Evolutionary conservation across 2,888 invertebrate genomes (phyloP).

Genomic region (Netelia virgata): DNA sequence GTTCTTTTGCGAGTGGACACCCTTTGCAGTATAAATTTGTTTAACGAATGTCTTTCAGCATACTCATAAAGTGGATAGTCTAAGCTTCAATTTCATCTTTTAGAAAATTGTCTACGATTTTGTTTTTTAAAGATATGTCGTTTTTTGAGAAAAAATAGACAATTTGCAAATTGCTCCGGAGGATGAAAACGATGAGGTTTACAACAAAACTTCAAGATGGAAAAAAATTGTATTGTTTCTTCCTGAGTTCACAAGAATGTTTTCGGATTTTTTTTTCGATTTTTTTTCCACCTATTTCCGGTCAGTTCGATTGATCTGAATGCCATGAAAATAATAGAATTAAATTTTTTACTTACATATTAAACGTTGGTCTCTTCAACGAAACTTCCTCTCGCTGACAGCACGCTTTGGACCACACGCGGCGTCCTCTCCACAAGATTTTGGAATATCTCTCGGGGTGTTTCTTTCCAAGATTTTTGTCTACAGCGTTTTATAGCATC

Average conservation of each 20-base stretch:
- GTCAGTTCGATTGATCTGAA: slow-evolving; percentile 7
- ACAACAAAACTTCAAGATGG: slow-evolving; percentile 5
- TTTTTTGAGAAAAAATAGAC: too few species aligned
- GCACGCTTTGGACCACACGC: slow-evolving; percentile 28
- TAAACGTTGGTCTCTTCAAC: slow-evolving; percentile 34
- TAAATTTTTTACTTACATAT: neutral
- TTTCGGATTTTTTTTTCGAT: neutral
- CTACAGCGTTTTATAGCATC: too few species aligned
- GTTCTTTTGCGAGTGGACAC: neutral
- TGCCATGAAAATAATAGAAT: slow-evolving; percentile 1
- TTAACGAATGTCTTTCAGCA: neutral
- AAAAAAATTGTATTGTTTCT: slow-evolving; percentile 5
- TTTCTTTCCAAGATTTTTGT: neutral
- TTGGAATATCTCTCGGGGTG: too few species aligned
- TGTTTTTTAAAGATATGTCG: too few species aligned
- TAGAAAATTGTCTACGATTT: too few species aligned
- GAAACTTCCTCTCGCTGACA: slow-evolving; percentile 22
- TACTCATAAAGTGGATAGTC: neutral
- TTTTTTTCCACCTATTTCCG: slow-evolving; percentile 12
- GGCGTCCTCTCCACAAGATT: slow-evolving; percentile 30
- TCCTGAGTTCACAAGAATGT: neutral
- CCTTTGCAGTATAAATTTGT: neutral
- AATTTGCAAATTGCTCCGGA: too few species aligned
- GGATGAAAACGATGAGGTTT: neutral
- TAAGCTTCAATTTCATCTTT: neutral